Conservation (phyloP, 2,113 vertebrate genomes). For the Thermophis baileyi region DNA sequence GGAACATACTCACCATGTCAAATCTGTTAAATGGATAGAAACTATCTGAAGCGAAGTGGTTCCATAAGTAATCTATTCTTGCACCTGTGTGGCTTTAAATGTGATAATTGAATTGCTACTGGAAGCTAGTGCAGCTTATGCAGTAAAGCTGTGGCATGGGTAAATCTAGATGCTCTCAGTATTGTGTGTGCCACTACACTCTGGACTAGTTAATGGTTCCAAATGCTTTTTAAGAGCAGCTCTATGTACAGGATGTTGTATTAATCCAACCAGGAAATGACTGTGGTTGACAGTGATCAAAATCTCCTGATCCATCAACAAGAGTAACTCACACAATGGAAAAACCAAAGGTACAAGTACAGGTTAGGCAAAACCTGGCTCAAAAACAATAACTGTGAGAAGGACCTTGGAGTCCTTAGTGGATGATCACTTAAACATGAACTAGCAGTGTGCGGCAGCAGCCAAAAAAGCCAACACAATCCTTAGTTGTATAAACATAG, state of each 20-base stretch:
- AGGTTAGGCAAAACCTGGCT: no score
- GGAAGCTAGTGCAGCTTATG: neutral
- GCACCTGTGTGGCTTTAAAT: neutral
- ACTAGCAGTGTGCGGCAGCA: no score
- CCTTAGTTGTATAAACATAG: no score
- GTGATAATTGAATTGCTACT: neutral
- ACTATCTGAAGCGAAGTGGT: neutral
- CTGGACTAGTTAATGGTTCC: neutral
- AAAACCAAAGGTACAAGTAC: no score
- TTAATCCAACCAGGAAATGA: neutral
- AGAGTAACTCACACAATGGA: neutral
- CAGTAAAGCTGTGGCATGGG: neutral
- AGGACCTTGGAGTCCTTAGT: no score
- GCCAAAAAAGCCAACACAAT: no score
- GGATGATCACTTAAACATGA: no score
- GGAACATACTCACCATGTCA: neutral
- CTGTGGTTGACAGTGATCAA: neutral
- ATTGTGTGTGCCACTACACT: neutral
- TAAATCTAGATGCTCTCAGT: neutral
- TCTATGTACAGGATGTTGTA: neutral
- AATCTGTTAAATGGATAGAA: neutral
- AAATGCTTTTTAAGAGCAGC: neutral
- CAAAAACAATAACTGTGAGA: no score
- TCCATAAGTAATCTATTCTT: neutral
- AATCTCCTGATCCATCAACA: neutral